Conservation (phyloP, 2,113 vertebrate species). For the Panthera tigris region DNA sequence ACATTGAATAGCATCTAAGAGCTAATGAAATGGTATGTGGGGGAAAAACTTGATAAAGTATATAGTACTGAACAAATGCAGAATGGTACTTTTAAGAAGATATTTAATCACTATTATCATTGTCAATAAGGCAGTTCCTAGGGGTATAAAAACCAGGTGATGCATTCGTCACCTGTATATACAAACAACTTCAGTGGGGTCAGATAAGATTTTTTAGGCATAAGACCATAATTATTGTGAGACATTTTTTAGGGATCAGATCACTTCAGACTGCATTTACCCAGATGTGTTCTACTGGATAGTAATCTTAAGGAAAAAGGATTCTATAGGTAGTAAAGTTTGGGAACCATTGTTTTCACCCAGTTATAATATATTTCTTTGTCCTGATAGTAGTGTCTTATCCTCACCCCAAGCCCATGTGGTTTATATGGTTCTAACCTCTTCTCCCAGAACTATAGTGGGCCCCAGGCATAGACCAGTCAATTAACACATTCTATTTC, state of each 20-base stretch:
- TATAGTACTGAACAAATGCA: neutral
- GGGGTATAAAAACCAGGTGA: neutral
- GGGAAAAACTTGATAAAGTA: neutral
- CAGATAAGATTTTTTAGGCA: neutral
- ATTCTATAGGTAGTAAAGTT: neutral
- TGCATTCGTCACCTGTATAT: neutral
- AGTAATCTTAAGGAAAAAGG: neutral
- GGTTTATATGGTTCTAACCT: neutral
- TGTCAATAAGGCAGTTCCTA: neutral
- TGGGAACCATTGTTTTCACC: neutral
- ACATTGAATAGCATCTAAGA: neutral
- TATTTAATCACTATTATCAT: neutral
- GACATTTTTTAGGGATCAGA: neutral
- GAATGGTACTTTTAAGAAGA: neutral
- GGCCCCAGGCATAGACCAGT: neutral
- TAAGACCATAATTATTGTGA: neutral
- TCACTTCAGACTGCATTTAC: neutral
- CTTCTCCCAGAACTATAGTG: neutral
- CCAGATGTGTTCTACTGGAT: neutral
- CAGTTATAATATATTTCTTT: conserved; percentile 23
- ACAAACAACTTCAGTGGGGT: neutral
- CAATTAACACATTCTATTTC: neutral
- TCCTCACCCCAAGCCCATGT: neutral
- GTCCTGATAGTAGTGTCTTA: neutral
- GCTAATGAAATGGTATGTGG: neutral